Base-by-base conservation (phyloP, 2,888 invertebrate species). In the Eupithecia insigniata region DNA sequence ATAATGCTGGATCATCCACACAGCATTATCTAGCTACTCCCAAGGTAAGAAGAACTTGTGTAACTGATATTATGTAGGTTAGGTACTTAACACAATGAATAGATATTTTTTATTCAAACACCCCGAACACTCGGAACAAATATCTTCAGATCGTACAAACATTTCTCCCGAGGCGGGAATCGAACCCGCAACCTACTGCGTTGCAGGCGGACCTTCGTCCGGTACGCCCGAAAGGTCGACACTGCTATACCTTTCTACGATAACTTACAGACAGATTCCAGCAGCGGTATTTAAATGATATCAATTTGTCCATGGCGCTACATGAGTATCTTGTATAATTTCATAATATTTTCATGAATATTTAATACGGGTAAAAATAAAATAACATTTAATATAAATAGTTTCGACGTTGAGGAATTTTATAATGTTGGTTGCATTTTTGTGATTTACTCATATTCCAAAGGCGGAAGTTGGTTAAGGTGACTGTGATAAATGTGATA, bases 341-440 rank as follows among this genome's bases (percentile, higher is more conserved):
- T 61, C 16, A 68, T 66, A 46, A 36, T 62, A 64, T 70, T 66
- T 66, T 68, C 62, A 69, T 68, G 51, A 69, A 73, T 70, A 71
- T 71, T 69, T 55, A 32, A 73, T 70, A 30, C 30, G 36, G 43
- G 36, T 58, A 60, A 36, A 65, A 67, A 68, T 68, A 66, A 68
- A 68, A 65, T 60, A 55, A 39, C 60, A 67, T 66, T 66, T 61
- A 43, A 46, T 51, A 55, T 62, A 62, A 74, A 62, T 34, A 28
- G 28, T 61, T 74, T 62, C 58, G 71, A 30, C 62, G 69, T 58
- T 69, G 66, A 28, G 51, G 71, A 67, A 71, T 69, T 74, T 74
- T 46, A 65, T 61, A 55, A 68, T 70, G 62, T 51, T 70, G 34
- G 64, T 78, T 81, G 80, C 79, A 77, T 80, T 81, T 81, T 78